phyloP scores from a whole-genome alignment of 1,140 invertebrate species.

The Drosophila ironensis region DNA sequence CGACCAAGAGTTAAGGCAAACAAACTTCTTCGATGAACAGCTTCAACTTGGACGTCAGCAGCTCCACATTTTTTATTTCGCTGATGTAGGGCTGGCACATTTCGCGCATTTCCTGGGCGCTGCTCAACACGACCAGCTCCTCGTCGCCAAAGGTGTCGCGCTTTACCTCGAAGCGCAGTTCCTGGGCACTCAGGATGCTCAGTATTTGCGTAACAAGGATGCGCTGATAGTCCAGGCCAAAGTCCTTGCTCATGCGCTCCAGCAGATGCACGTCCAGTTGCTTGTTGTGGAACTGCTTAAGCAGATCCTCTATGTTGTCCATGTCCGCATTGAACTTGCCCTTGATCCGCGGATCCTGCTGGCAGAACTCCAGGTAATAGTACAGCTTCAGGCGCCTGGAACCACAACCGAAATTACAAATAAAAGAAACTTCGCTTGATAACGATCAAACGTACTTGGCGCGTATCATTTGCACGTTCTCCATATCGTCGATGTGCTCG shows the following conservation, averaged over 20 bases:
- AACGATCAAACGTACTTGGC: conserved; percentile 43
- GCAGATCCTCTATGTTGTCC: conserved; percentile 68
- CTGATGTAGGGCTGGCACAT: conserved; percentile 74
- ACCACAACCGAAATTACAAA: background rate
- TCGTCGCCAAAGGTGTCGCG: conserved; percentile 72
- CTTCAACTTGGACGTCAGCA: conserved; percentile 59
- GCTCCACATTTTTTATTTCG: conserved; percentile 68
- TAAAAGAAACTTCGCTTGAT: background rate
- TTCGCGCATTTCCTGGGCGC: conserved; percentile 58
- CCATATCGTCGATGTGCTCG: conserved; percentile 52
- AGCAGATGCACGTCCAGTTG: conserved; percentile 63
- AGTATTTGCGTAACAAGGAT: conserved; percentile 73
- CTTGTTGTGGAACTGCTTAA: conserved; percentile 75
- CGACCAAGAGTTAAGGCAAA: too few species aligned
- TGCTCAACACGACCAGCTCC: conserved; percentile 67
- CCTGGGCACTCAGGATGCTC: conserved; percentile 64
- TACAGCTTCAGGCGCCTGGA: conserved; percentile 69
- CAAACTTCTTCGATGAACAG: conserved; percentile 57
- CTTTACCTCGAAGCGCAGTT: conserved; percentile 71
- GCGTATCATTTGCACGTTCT: conserved; percentile 48
- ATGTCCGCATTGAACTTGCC: conserved; percentile 70
- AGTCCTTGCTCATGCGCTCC: conserved; percentile 71
- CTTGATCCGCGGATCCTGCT: conserved; percentile 68
- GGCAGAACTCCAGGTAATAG: conserved; percentile 77
- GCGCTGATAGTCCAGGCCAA: conserved; percentile 73